phyloP scores from a whole-genome alignment of 2,113 vertebrate genomes.

The Hydrochoerus hydrochaeris region DNA sequence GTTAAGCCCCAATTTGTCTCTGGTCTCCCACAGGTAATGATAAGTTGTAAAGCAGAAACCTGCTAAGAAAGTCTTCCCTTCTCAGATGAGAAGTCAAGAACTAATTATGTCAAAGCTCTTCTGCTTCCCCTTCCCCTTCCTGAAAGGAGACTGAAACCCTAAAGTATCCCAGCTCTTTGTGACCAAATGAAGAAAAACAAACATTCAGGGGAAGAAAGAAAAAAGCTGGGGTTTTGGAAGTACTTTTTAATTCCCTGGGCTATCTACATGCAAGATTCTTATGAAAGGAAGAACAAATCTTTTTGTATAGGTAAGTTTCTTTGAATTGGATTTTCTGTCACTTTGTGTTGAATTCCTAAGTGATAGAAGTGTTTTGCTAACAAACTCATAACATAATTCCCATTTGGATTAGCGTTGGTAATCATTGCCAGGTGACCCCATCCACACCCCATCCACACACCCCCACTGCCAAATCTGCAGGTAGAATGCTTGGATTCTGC shows the following conservation, averaged over 20 bases:
- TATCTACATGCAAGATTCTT: background rate
- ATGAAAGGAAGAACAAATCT: background rate
- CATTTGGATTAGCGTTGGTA: background rate
- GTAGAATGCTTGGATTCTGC: background rate
- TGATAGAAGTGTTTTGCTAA: background rate
- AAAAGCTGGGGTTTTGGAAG: background rate
- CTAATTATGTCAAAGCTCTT: background rate
- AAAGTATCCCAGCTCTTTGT: background rate
- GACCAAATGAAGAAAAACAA: background rate
- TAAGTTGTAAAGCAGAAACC: background rate
- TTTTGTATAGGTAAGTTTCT: background rate
- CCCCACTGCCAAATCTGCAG: background rate
- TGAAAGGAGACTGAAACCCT: background rate
- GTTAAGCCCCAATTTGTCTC: background rate
- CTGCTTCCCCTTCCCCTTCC: background rate
- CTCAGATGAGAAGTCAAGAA: background rate
- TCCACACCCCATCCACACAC: background rate
- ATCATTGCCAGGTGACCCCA: background rate
- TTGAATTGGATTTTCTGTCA: background rate
- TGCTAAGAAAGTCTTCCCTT: background rate
- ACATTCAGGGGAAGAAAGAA: background rate
- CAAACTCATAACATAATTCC: background rate
- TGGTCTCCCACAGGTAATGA: background rate
- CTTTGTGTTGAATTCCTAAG: background rate
- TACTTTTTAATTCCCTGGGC: background rate